phyloP scores from a whole-genome alignment of 2,113 vertebrate species.

The Nerophis lumbriciformis region DNA sequence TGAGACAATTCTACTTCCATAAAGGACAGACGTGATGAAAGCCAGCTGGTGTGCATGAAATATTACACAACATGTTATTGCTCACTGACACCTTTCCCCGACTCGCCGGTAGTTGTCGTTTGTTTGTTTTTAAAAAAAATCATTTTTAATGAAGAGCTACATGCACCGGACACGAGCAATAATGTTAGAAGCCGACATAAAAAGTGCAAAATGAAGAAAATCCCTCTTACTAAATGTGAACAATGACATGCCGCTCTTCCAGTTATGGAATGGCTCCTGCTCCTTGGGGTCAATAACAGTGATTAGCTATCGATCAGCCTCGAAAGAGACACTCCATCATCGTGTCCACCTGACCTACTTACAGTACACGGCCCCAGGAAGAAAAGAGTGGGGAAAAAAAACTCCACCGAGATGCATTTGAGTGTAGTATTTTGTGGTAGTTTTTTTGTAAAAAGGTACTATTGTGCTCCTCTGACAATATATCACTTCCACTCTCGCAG shows the following conservation, averaged over 20 bases:
- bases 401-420: not conserved
- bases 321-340: constrained; percentile 65
- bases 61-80: too few species aligned
- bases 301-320: constrained; percentile 69
- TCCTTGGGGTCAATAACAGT: constrained; percentile 63
- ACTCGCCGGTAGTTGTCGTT: not conserved
- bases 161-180: constrained; percentile 1
- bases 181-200: not conserved
- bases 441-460: not conserved
- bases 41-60: too few species aligned
- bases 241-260: constrained; percentile 6
- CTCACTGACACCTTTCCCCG: not conserved
- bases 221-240: constrained; percentile 16
- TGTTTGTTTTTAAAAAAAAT: not conserved
- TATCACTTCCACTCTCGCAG: constrained; percentile 64
- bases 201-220: constrained; percentile 1
- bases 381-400: constrained; percentile 14
- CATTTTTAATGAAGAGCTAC: not conserved
- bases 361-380: constrained; percentile 44
- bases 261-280: constrained; percentile 8
- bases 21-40: too few species aligned
- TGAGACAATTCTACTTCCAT: too few species aligned
- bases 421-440: not conserved
- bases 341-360: constrained; percentile 65
- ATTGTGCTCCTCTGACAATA: not conserved